Base-by-base conservation (phyloP, 1,140 invertebrate genomes). In the Drosophila triauraria region DNA sequence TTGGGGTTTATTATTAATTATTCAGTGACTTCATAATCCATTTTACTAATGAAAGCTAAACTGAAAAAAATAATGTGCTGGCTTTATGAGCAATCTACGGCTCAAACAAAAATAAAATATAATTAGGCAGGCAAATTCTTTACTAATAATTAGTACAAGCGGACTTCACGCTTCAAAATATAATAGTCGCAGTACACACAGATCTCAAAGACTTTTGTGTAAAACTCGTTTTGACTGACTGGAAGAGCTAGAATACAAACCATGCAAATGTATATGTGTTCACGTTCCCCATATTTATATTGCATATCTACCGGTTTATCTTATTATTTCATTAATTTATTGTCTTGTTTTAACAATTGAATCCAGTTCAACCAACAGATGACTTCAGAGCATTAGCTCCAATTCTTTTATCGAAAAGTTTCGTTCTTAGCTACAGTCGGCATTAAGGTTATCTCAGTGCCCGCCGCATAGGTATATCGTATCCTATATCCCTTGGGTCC, bases 371-470 rank as follows among this genome's bases (percentile, higher is more conserved):
- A 9, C 68, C 68, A 15, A 46, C 47, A n/a, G 65, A 15, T n/a
- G 65, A 71, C 15, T 70, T 71, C 8, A 71, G 25, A 15, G 43
- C 65, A 20, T 42, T 48, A 4, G 3, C 10, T 25, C 68, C 68
- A 10, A 71, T n/a, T 57, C 68, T 7, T 12, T 47, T 25, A 57
- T 57, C 1, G 32, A 15, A 4, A 10, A 6, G 48, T 56, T 3
- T 4, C 5, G 15, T 70, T 70, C 6, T 20, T 38, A 10, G 61
- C 8, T 12, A 20, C 3, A 6, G 12, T 12, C 5, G 53, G 17
- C 13, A 13, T 15, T 23, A 27, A 9, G 17, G 38, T n/a, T 10
- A 10, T 25, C 27, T 7, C 32, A 6, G 38, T 2, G 17, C 47
- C 40, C 9, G 30, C 15, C 61, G 17, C 4, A 8, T 48, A 71